These are phyloP conservation scores for Myopa testacea DNA, from an alignment of 2,888 invertebrate genomes.

Conservation along the genomic window DNA sequence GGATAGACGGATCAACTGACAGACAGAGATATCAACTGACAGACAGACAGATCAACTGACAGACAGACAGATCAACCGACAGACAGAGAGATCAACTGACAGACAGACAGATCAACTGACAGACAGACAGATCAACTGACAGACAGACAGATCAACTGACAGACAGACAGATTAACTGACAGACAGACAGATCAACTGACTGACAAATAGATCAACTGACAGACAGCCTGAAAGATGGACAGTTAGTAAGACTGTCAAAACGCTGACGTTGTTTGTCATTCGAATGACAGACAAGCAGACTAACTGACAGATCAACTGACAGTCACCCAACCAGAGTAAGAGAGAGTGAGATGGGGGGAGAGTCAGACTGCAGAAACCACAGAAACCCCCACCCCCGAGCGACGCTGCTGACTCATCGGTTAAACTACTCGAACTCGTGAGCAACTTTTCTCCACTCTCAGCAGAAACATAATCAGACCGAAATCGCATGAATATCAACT, in stretches of 20 bases:
- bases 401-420: not conserved
- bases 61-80: too few species aligned
- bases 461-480: not conserved
- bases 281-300: too few species aligned
- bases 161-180: not conserved
- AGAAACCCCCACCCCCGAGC: not conserved
- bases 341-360: too few species aligned
- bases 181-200: too few species aligned
- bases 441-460: not conserved
- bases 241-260: not conserved
- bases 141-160: not conserved
- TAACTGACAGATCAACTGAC: too few species aligned
- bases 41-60: too few species aligned
- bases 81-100: not conserved
- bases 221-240: not conserved
- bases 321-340: too few species aligned
- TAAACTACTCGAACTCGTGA: not conserved
- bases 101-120: too few species aligned
- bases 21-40: too few species aligned
- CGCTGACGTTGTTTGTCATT: not conserved
- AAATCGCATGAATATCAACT: slow-evolving; percentile 4
- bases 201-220: too few species aligned
- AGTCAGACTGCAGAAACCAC: not conserved
- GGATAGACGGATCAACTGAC: not conserved
- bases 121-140: too few species aligned